phyloP scores from a whole-genome alignment of 2,113 vertebrate species.

The Sinocyclocheilus anshuiensis region DNA sequence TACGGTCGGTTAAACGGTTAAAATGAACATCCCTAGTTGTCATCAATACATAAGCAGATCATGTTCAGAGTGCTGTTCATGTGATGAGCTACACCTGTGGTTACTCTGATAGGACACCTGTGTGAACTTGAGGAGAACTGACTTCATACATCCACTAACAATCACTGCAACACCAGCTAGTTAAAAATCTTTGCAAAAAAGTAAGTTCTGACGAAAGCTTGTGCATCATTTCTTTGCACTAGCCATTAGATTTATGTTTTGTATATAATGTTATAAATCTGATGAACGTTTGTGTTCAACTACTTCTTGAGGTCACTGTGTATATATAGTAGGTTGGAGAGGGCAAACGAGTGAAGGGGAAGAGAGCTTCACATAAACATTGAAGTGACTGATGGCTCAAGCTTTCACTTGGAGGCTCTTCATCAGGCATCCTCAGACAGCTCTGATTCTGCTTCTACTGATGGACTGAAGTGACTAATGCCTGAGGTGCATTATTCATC shows the following conservation, averaged over 20 bases:
- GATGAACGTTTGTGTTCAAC: background rate
- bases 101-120: too few relatives aligned
- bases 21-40: too few relatives aligned
- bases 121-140: too few relatives aligned
- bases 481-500: conserved; percentile 46
- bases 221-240: background rate
- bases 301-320: background rate
- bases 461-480: conserved; percentile 37
- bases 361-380: conserved; percentile 10
- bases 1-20: too few relatives aligned
- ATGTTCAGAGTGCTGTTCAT: too few relatives aligned
- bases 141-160: too few relatives aligned
- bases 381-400: conserved; percentile 36
- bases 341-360: background rate
- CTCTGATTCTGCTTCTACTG: conserved; percentile 33
- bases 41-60: too few relatives aligned
- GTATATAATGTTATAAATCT: background rate
- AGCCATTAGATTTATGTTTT: background rate
- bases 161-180: background rate
- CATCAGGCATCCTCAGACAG: background rate
- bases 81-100: too few relatives aligned
- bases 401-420: conserved; percentile 15
- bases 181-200: background rate
- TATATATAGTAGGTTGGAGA: background rate
- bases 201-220: too few relatives aligned